These are phyloP conservation scores for Hiodon alosoides DNA, from an alignment of 2,113 vertebrate species.

Conservation along the genomic window DNA sequence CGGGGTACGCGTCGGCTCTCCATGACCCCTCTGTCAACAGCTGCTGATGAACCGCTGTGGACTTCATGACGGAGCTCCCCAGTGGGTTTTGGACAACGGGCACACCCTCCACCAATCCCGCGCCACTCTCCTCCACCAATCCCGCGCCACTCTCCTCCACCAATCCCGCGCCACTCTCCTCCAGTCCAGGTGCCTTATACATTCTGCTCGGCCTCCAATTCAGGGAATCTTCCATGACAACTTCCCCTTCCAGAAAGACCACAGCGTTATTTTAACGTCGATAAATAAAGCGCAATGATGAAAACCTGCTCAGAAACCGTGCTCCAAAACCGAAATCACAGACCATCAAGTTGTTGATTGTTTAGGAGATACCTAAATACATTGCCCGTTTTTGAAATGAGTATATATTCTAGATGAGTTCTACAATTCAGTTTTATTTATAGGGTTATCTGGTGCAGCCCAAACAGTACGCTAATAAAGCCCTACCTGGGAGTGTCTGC, in stretches of 20 bases:
- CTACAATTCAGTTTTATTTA: too few species aligned
- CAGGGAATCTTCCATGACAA: conserved; percentile 22
- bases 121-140: conserved; percentile 20
- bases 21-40: neutral
- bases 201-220: conserved; percentile 17
- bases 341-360: too few species aligned
- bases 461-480: too few species aligned
- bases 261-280: neutral
- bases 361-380: too few species aligned
- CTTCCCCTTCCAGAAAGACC: conserved; percentile 35
- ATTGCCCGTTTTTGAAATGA: too few species aligned
- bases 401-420: too few species aligned
- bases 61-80: conserved; percentile 51
- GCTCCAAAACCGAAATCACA: too few species aligned
- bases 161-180: conserved; percentile 14
- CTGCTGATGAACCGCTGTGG: conserved; percentile 24
- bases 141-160: conserved; percentile 17
- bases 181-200: neutral
- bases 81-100: conserved; percentile 52
- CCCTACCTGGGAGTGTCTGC: conserved; percentile 44
- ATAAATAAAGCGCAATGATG: neutral
- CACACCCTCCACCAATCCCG: conserved; percentile 32
- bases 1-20: neutral
- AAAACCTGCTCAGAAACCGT: too few species aligned
- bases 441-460: too few species aligned